These are phyloP conservation scores for Halictus ligatus DNA, from an alignment of 2,888 invertebrate genomes.

Conservation along the genomic window DNA sequence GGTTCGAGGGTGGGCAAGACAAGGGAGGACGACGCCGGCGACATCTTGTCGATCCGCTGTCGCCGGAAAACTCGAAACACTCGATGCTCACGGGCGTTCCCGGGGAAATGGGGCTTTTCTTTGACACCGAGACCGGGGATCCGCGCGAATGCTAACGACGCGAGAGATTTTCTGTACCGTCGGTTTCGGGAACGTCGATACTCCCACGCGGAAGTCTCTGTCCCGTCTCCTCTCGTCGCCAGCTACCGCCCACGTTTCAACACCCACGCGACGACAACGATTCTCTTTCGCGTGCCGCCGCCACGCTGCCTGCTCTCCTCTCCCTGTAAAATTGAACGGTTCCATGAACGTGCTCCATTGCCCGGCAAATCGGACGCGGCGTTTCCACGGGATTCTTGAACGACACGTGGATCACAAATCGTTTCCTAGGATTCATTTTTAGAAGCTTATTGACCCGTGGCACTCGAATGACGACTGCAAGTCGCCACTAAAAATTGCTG, in stretches of 20 bases:
- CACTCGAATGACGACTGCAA: too few species aligned
- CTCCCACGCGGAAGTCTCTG: neutral
- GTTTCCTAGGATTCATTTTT: too few species aligned
- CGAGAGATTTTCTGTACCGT: slow-evolving; percentile 16
- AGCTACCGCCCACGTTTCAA: neutral
- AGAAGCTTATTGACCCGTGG: too few species aligned
- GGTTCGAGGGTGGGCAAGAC: neutral
- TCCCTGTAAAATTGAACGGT: slow-evolving; percentile 1
- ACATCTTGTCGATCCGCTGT: slow-evolving; percentile 14
- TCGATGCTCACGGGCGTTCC: neutral
- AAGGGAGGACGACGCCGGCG: neutral
- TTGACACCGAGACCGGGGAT: slow-evolving; percentile 13
- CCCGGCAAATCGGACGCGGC: neutral
- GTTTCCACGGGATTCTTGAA: neutral
- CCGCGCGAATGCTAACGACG: slow-evolving; percentile 31
- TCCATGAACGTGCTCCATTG: neutral
- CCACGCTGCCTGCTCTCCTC: neutral
- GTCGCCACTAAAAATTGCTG: too few species aligned
- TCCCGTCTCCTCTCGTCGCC: neutral
- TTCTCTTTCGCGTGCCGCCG: neutral
- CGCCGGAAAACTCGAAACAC: slow-evolving; percentile 18
- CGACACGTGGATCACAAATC: neutral
- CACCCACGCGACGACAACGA: neutral
- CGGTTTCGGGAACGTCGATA: neutral
- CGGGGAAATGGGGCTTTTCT: neutral